phyloP scores from a whole-genome alignment of 2,797 vertebrate genomes.

The Xenops minutus region DNA sequence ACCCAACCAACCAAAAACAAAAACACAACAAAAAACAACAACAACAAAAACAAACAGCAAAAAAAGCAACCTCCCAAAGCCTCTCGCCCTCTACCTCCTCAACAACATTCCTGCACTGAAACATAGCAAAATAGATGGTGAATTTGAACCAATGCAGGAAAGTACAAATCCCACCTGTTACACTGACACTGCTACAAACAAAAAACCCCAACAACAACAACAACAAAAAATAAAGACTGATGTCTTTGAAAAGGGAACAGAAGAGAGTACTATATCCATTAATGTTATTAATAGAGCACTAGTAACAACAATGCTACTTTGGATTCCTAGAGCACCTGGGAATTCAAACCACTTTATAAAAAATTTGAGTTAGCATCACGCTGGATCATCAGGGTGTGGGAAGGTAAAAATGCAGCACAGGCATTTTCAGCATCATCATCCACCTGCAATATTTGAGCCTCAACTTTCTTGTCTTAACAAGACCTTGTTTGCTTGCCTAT shows the following conservation, averaged over 20 bases:
- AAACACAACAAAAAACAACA: too few species aligned
- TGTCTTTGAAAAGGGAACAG: background rate
- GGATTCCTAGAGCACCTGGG: constrained; percentile 4
- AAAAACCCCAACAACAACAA: too few species aligned
- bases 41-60: background rate
- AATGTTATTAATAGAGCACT: background rate
- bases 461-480: background rate
- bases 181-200: background rate
- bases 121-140: background rate
- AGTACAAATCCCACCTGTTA: background rate
- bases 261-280: background rate
- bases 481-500: background rate
- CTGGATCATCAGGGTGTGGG: background rate
- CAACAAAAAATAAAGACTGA: background rate
- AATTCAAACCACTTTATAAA: constrained; percentile 7
- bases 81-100: background rate
- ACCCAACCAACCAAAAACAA: background rate
- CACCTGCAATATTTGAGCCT: background rate
- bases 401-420: background rate
- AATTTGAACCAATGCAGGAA: background rate
- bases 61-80: background rate
- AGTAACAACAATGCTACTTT: background rate
- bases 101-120: background rate
- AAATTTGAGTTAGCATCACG: background rate
- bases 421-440: background rate